Evolutionary conservation across 2,797 vertebrate genomes (phyloP), one percentile per base, ranked within the genome.

Genomic region (Hydrocynus forskahlii): DNA sequence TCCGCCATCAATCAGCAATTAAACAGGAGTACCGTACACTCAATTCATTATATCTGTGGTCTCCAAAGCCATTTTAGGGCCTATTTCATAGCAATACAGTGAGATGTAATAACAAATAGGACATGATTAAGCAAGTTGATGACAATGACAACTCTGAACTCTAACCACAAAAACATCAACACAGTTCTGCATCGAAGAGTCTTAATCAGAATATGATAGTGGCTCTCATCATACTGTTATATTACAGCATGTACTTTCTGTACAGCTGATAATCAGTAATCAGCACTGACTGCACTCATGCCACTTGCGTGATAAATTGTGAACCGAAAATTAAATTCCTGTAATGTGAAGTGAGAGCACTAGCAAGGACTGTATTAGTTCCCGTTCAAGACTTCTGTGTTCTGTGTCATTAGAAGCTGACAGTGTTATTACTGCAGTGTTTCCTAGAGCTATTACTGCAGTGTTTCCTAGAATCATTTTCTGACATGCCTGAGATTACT

Each of bases 191-290:
- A 48, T 23, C 74, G 23, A 50, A 54, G 62, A 19, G 12, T 75
- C 64, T 64, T 64, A 43, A 68, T 78, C 79, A 78, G 29, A 72
- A 70, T 70, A 80, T 75, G 57, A 82, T 66, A 81, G 68, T 19
- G 67, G 75, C 50, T 64, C 48, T 54, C 0, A 52, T 83, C 75
- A 75, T 9, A 69, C 69, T 59, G 52, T 19, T 7, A 64, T 40
- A 82, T 19, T 50, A 80, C 35, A 48, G 23, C 19, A n/a, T 54
- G 14, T 21, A 50, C 60, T 52, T 45, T 40, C n/a, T 60, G 57
- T 29, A 17, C n/a, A 70, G n/a, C 16, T 69, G n/a, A 21, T 76
- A 72, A 73, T n/a, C 52, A 14, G 52, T 21, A 55, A 57, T 55
- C 17, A 74, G 38, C 2, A 19, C 25, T 55, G 25, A 35, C 48